Percentiles rank a stretch among this genome's conserved stretches.
Conservation (phyloP, 2,797 vertebrate species). For the Sebastes hubbsi region DNA sequence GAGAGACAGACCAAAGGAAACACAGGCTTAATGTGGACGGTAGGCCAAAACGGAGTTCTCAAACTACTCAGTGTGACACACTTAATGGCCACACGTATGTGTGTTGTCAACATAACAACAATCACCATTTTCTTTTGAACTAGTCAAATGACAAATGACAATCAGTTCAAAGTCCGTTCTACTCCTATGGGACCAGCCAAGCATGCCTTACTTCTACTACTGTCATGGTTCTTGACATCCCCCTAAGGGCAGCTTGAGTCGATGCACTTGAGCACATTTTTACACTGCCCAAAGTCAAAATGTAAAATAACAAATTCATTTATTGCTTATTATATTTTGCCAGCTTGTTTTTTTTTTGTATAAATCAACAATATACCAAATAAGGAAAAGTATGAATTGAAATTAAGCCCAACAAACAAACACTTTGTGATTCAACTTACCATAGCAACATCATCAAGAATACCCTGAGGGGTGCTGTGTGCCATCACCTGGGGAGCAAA, state of each 20-base stretch:
- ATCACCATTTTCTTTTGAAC: too few relatives aligned
- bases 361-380: neutral
- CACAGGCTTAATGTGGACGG: too few relatives aligned
- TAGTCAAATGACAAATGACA: too few relatives aligned
- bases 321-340: neutral
- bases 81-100: too few relatives aligned
- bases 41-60: too few relatives aligned
- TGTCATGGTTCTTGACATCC: neutral
- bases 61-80: too few relatives aligned
- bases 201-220: neutral
- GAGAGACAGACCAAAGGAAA: too few relatives aligned
- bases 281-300: neutral
- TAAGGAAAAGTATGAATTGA: neutral
- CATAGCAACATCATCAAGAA: constrained; percentile 99
- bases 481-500: constrained; percentile 92
- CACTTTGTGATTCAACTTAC: constrained; percentile 78
- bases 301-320: neutral
- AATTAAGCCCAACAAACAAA: neutral
- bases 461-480: constrained; percentile 97
- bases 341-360: neutral
- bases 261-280: neutral
- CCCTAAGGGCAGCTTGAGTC: neutral
- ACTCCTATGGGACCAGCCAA: too few relatives aligned
- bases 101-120: too few relatives aligned
- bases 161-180: too few relatives aligned